phyloP scores from a whole-genome alignment of 2,888 invertebrate species.

The Gymnoscelis rufifasciata region DNA sequence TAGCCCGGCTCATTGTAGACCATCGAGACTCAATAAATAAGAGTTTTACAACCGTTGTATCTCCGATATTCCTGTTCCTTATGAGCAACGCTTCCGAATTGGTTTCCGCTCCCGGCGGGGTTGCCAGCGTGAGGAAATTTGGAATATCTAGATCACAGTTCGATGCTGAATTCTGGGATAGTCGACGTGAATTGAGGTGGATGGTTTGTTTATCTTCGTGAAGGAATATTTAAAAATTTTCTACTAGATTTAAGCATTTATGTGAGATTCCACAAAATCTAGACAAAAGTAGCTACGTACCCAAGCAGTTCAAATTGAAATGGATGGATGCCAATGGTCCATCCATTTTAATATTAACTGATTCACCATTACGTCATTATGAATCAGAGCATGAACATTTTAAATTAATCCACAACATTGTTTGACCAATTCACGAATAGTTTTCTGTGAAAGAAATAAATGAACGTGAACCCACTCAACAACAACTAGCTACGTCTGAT shows the following conservation, averaged over 20 bases:
- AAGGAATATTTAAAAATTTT: too few species aligned
- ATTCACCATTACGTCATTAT: too few species aligned
- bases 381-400: too few species aligned
- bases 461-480: not conserved
- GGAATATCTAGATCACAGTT: constrained; percentile 28
- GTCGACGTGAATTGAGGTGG: not conserved
- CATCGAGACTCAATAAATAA: constrained; percentile 35
- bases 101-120: constrained; percentile 33
- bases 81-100: constrained; percentile 37
- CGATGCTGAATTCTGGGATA: not conserved
- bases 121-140: constrained; percentile 30
- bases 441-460: too few species aligned
- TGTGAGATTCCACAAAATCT: too few species aligned
- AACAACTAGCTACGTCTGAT: not conserved
- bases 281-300: too few species aligned
- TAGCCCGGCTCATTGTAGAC: constrained; percentile 29
- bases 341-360: too few species aligned
- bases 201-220: not conserved
- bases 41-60: constrained; percentile 35
- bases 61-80: constrained; percentile 33
- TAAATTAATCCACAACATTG: too few species aligned
- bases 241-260: too few species aligned
- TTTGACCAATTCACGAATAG: too few species aligned
- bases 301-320: too few species aligned
- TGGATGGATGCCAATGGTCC: too few species aligned